phyloP scores from a whole-genome alignment of 37 sponge, comb jelly and placozoan species.

The Amphimedon queenslandica region DNA sequence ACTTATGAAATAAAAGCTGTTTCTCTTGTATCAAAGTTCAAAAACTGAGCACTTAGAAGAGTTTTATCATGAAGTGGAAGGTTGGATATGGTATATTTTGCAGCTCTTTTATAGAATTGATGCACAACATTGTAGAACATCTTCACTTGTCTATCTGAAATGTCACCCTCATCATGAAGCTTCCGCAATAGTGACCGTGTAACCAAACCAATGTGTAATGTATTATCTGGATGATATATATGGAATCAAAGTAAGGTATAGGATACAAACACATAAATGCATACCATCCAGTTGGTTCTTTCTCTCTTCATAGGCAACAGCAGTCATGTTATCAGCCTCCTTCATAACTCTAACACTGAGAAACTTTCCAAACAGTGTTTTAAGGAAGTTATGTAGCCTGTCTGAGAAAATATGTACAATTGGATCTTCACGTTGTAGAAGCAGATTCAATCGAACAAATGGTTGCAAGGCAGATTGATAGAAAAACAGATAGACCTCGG shows the following conservation, averaged over 20 bases:
- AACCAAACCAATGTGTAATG: constrained; percentile 17
- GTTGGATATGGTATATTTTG: constrained; percentile 11
- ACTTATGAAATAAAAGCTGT: constrained; percentile 18
- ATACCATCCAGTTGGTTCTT: constrained; percentile 22
- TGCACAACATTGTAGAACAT: constrained; percentile 42
- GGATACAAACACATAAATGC: background rate
- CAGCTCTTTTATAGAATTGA: constrained; percentile 22
- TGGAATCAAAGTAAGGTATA: no score
- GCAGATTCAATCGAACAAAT: constrained; percentile 17
- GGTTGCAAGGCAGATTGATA: constrained; percentile 26
- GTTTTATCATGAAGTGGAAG: constrained; percentile 35
- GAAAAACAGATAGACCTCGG: constrained; percentile 39
- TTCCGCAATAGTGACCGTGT: constrained; percentile 11
- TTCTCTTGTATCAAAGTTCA: constrained; percentile 30
- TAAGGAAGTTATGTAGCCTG: constrained; percentile 10
- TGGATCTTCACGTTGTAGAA: constrained; percentile 30
- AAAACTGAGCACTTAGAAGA: constrained; percentile 38
- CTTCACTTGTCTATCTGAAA: background rate
- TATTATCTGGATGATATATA: no score
- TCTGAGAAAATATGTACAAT: constrained; percentile 25
- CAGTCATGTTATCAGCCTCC: constrained; percentile 13
- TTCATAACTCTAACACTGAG: constrained; percentile 9
- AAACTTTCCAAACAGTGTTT: constrained; percentile 36
- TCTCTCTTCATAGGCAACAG: constrained; percentile 5
- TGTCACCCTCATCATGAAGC: constrained; percentile 24